These are phyloP conservation scores for Hylia prasina DNA, from an alignment of 2,113 vertebrate genomes.

Conservation along the genomic window DNA sequence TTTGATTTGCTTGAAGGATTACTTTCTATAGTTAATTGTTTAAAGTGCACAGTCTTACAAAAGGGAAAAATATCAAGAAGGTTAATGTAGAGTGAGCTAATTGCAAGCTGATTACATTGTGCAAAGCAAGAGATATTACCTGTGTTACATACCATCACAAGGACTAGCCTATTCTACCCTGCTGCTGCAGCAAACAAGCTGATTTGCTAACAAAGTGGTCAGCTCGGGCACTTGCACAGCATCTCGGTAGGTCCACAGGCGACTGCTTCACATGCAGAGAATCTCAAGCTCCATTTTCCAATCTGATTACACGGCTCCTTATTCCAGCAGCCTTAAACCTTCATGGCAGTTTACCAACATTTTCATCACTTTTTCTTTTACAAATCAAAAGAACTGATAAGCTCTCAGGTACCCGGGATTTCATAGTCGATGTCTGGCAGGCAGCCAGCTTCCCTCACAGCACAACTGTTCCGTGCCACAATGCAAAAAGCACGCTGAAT, in stretches of 20 bases:
- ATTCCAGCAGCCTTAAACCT: constrained; percentile 87
- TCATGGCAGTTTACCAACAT: constrained; percentile 85
- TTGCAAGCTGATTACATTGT: constrained; percentile 75
- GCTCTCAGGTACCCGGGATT: constrained; percentile 87
- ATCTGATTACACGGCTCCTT: constrained; percentile 81
- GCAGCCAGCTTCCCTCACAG: constrained; percentile 81
- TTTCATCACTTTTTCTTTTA: constrained; percentile 80
- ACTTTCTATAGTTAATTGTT: constrained; percentile 74
- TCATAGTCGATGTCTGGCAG: constrained; percentile 86
- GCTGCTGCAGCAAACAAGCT: constrained; percentile 73
- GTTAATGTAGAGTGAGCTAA: constrained; percentile 73
- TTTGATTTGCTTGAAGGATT: constrained; percentile 79
- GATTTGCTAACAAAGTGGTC: constrained; percentile 81
- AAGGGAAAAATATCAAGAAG: constrained; percentile 65
- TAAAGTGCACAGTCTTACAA: constrained; percentile 68
- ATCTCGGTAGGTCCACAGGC: constrained; percentile 78
- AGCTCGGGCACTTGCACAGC: constrained; percentile 74
- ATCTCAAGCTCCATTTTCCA: constrained; percentile 79
- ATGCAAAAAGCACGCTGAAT: constrained; percentile 79
- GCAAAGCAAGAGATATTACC: constrained; percentile 75
- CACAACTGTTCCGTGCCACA: constrained; percentile 72
- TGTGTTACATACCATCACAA: constrained; percentile 76
- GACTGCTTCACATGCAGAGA: constrained; percentile 74
- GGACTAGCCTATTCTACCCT: constrained; percentile 71
- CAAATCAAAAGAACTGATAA: constrained; percentile 86